Evolutionary conservation across 92 coral and sea anemone species (phyloP).

Genomic region (Parazoanthus darwini): DNA sequence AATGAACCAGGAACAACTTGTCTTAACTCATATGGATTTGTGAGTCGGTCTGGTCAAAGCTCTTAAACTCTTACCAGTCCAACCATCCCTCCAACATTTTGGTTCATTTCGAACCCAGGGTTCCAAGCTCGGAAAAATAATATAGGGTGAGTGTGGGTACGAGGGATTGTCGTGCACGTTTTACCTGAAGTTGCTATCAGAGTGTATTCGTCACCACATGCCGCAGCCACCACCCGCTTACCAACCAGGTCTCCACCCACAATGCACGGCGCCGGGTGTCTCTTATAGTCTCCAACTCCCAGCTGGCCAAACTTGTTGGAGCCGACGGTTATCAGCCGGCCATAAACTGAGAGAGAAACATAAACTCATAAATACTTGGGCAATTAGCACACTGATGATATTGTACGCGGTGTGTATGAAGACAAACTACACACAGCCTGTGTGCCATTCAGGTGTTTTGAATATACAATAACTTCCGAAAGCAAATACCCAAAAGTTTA

Average conservation of each 20-base stretch:
- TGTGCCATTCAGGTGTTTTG: not conserved
- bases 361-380: not conserved
- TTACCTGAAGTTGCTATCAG: constrained; percentile 92
- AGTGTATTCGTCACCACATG: constrained; percentile 96
- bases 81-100: not conserved
- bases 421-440: not conserved
- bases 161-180: not conserved
- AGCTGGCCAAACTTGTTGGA: constrained; percentile 92
- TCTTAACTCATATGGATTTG: too few relatives aligned
- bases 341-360: constrained; percentile 63
- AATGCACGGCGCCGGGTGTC: constrained; percentile 86
- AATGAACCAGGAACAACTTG: not conserved
- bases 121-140: not conserved
- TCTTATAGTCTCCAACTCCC: constrained; percentile 89
- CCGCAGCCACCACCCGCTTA: constrained; percentile 79
- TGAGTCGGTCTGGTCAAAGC: not conserved
- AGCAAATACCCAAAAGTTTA: too few relatives aligned
- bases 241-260: constrained; percentile 87
- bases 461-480: too few relatives aligned
- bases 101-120: not conserved
- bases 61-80: not conserved
- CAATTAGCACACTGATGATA: not conserved
- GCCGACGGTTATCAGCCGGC: constrained; percentile 94
- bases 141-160: not conserved
- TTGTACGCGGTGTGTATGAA: not conserved